Evolutionary conservation across 2,113 vertebrate genomes (phyloP), one percentile per base, ranked within the genome.

Genomic region (Pollimyrus isidori): DNA sequence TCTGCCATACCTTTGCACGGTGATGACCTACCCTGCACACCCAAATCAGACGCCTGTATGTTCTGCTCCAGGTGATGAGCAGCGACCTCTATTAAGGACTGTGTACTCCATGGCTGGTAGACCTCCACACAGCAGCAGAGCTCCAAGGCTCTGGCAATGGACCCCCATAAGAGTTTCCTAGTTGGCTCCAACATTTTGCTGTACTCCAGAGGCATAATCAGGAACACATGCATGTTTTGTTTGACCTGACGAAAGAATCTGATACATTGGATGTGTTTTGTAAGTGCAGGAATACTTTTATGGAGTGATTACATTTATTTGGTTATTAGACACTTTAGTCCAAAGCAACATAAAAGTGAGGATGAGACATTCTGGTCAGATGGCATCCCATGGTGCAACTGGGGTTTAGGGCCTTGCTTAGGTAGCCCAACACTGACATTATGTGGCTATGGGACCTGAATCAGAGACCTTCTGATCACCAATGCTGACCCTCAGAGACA

Each of bases 201-300:
- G 73, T 90, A 46, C 3, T 6, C 88, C 21, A 92, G 73, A 30
- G 95, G 92, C 58, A 97, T 90, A 91, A 97, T 90, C 90, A 97
- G 90, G 90, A 98, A 95, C 58, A 97, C 93, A 4, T 98, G 97
- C 49, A 97, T 80, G 82, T 96, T 95, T 91, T 76, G 95, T 84
- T 95, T 93, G 3, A 95, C 94, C 73, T 93, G 94, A 53, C 80
- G 92, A 76, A 94, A 93, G 90, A 56, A 92, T 89, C 95, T 96
- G 89, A 89, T 48, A 84, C 48, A 49, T 26, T n/a, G 35, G 45
- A 49, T 49, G 82, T 49, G 30, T 69, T 69, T 69, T 5, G 46
- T 46, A 46, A 49, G 42, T 85, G 23, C 19, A 85, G 39, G 23
- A 46, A 49, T 85, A 85, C 19, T 85, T 48, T 30, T 11, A 49